phyloP scores from a whole-genome alignment of 2,113 vertebrate genomes.

The Ursus arctos region DNA sequence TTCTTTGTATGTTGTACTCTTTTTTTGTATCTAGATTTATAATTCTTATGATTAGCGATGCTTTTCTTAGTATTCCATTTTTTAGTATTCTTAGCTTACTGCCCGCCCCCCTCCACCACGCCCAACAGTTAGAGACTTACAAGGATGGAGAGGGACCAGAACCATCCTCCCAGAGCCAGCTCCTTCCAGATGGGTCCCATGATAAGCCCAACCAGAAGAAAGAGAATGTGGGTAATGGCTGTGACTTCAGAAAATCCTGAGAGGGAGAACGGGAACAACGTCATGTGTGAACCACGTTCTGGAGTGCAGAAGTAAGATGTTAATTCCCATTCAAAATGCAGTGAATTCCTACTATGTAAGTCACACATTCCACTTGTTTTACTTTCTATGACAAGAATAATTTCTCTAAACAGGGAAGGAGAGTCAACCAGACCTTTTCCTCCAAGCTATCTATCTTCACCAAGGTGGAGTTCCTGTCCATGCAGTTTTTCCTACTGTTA shows the following conservation, averaged over 20 bases:
- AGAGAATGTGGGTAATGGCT: neutral
- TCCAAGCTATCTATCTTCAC: slow-evolving; percentile 56
- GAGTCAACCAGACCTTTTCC: slow-evolving; percentile 66
- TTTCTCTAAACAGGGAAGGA: neutral
- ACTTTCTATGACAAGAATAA: neutral
- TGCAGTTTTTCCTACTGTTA: slow-evolving; percentile 59
- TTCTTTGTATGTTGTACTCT: neutral
- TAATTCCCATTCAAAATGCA: neutral
- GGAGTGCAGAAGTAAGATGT: neutral
- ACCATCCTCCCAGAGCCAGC: slow-evolving; percentile 73
- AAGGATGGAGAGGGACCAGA: slow-evolving; percentile 24
- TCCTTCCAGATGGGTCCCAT: slow-evolving; percentile 11
- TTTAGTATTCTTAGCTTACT: neutral
- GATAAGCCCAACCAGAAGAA: slow-evolving; percentile 77
- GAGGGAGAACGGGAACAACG: neutral
- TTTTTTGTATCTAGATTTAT: neutral
- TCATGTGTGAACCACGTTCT: neutral
- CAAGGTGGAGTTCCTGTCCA: slow-evolving; percentile 58
- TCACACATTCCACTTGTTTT: neutral
- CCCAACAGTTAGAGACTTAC: slow-evolving; percentile 52
- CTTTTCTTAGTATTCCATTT: neutral
- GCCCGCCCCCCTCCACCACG: rapidly evolving
- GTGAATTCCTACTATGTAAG: neutral
- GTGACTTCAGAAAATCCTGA: slow-evolving; percentile 66
- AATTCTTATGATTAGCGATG: neutral